Evolutionary conservation across 2,113 vertebrate genomes (phyloP), one percentile per base, ranked within the genome.

Genomic region (Empidonax alnorum): DNA sequence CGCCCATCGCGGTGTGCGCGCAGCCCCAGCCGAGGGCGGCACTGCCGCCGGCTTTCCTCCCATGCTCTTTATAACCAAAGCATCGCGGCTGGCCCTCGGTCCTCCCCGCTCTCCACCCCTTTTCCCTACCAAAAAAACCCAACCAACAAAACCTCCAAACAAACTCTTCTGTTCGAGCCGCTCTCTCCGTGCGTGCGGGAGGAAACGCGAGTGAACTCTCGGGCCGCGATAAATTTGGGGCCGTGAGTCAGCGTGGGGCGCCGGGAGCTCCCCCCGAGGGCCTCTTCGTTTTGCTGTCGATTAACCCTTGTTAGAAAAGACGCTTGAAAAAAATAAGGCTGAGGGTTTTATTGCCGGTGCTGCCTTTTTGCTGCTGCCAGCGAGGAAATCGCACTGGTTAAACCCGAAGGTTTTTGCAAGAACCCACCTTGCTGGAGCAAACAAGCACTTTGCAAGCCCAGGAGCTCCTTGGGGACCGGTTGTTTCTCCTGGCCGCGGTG

Each of bases 81-180:
- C 94, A 47, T 33, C 76, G 39, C 75, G 56, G 7, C 87, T 47
- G 95, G 65, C 74, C 42, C 12, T 41, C 41, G 72, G 68, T 95
- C 96, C 96, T 95, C 82, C 94, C 94, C 18, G 83, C 87, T 96
- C 96, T 71, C 96, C 96, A 95, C 93, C 96, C 96, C 96, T 93
- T 97, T 97, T 95, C 79, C 85, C 93, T 96, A 90, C 85, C 7
- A 44, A 44, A 44, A 42, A 42, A 44, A 35, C 35, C 35, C 6
- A 92, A 35, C 35, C 35, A 35, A 35, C 35, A 35, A 35, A 35
- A 35, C 35, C 35, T 35, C 35, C 35, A 35, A 35, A 35, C 35
- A 35, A 35, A 92, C 66, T 25, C 93, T 86, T 73, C 93, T 94
- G 88, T 94, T 67, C 42, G 42, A 4, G 89, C 62, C 47, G 7